Evolutionary conservation across 1,140 invertebrate genomes (phyloP).

Genomic region (Armadillidium nasatum): DNA sequence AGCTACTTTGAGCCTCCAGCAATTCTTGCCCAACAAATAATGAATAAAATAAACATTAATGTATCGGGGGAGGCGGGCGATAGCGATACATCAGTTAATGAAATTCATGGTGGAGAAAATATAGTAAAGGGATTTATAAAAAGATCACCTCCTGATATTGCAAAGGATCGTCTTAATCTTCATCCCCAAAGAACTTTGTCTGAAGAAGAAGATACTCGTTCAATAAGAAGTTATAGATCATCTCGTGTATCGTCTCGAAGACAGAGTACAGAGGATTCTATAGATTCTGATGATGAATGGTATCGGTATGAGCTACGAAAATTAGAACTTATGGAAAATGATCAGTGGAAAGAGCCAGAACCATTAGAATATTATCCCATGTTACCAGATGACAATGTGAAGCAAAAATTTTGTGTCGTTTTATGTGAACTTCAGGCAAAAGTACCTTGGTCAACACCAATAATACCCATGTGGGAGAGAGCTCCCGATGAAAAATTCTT

Average conservation of each 20-base stretch:
- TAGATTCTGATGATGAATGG: conserved; percentile 89
- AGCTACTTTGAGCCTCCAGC: conserved; percentile 30
- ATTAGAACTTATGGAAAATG: conserved; percentile 67
- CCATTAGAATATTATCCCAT: conserved; percentile 57
- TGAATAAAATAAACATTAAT: conserved; percentile 39
- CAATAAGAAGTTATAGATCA: conserved; percentile 76
- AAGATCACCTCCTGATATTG: conserved; percentile 39
- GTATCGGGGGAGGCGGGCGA: conserved; percentile 44
- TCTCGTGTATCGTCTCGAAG: conserved; percentile 78
- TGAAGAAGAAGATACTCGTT: conserved; percentile 76
- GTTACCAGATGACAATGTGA: conserved; percentile 47
- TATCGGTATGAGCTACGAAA: conserved; percentile 82
- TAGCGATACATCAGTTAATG: conserved; percentile 41
- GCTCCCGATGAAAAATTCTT: conserved; percentile 26
- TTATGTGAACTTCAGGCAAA: conserved; percentile 42
- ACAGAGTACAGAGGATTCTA: conserved; percentile 86
- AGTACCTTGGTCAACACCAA: conserved; percentile 33
- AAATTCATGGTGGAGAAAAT: conserved; percentile 35
- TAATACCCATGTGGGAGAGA: background rate
- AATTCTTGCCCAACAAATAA: conserved; percentile 28
- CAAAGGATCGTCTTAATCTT: conserved; percentile 61
- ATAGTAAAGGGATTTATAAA: conserved; percentile 25
- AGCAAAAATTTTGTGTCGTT: conserved; percentile 43
- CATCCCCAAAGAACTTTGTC: conserved; percentile 54
- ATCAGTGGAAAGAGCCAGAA: conserved; percentile 65